Evolutionary conservation across 1,140 invertebrate species (phyloP), one percentile per base, ranked within the genome.

Genomic region (Drosophila suzukii): DNA sequence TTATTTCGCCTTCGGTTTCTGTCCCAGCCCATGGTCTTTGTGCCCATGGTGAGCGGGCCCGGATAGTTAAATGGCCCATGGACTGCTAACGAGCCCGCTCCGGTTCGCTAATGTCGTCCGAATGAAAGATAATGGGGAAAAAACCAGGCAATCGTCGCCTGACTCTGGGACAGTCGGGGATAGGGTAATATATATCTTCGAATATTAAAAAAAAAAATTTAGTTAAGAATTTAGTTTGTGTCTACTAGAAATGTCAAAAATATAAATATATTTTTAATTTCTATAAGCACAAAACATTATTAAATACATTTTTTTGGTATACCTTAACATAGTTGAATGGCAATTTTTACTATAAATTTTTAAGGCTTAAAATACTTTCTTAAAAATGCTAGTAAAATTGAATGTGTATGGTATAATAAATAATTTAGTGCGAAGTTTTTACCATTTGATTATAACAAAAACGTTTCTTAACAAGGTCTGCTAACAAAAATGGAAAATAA

Each of bases 1-100:
- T 86, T 86, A 86, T 86, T 83, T 83, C 73, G 68, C 57, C 76
- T 80, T 79, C 65, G 72, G 70, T 77, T 79, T 86, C 68, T 71
- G 62, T 47, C 41, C 44, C 44, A 38, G 44, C 32, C 46, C 32
- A 47, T 47, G 46, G 43, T 53, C 36, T 17, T 15, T 24, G 46
- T 62, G 74, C 68, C 34, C 77, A 62, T 63, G 82, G 74, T 67
- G 81, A 59, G 65, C 75, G 30, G 43, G 11, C 43, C 74, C 72
- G 73, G 74, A 57, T 76, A 71, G 80, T 76, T 83, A 84, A 83
- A 83, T 84, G 82, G 81, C 43, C 75, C 80, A 78, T 75, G 61
- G 72, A 13, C 72, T 75, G 73, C 73, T 75, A 75, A 75, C 73
- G 73, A 75, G 72, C 72, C 73, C 47, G 56, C 68, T 73, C 70